Evolutionary conservation across 1,140 invertebrate species (phyloP).

Genomic region (Leptinotarsa defecta): DNA sequence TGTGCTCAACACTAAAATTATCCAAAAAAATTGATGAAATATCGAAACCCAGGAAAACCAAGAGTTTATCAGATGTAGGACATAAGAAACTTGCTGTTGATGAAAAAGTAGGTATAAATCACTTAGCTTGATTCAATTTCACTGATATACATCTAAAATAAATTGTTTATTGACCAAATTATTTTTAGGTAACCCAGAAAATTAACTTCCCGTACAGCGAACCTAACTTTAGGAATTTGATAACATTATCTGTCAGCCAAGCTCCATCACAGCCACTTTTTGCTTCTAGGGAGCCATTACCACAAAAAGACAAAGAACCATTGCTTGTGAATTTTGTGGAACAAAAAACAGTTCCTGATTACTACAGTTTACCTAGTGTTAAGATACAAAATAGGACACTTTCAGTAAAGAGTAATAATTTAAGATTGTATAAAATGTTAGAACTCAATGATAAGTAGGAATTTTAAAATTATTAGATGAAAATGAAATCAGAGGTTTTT

Average conservation of each 20-base stretch:
- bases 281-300: constrained; percentile 31
- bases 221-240: constrained; percentile 47
- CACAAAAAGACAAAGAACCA: constrained; percentile 47
- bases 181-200: constrained; percentile 44
- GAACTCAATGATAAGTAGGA: constrained; percentile 35
- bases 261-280: constrained; percentile 31
- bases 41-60: constrained; percentile 35
- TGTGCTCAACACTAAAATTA: constrained; percentile 39
- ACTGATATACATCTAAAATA: background rate
- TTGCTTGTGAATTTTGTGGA: constrained; percentile 41
- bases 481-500: too few relatives aligned
- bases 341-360: constrained; percentile 29
- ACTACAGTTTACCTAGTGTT: constrained; percentile 33
- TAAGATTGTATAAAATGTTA: constrained; percentile 43
- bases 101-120: constrained; percentile 42
- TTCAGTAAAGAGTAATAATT: constrained; percentile 32
- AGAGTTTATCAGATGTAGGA: constrained; percentile 35
- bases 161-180: constrained; percentile 22
- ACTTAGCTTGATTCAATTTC: background rate
- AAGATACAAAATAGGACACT: constrained; percentile 30
- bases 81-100: constrained; percentile 36
- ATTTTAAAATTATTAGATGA: too few relatives aligned
- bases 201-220: constrained; percentile 47
- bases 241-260: constrained; percentile 40
- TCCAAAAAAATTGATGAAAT: constrained; percentile 42